Conservation (phyloP, 30 jellyfish, hydroid and myxozoan genomes). For the Catostylus mosaicus region DNA sequence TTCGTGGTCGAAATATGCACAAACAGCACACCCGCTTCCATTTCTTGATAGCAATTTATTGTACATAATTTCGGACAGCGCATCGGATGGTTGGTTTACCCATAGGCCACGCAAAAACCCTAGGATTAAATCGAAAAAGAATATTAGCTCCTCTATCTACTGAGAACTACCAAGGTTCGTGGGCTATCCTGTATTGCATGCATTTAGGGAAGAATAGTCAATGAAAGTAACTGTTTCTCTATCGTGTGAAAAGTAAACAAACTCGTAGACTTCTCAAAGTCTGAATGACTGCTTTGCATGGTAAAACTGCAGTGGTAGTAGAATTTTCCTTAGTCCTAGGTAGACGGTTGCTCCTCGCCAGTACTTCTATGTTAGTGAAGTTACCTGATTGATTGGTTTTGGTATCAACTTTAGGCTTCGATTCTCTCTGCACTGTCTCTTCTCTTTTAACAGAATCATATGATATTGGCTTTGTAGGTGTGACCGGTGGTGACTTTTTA, state of each 20-base stretch:
- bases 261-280: too few species aligned
- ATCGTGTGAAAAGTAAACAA: too few species aligned
- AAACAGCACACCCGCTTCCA: constrained; percentile 76
- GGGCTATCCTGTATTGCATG: too few species aligned
- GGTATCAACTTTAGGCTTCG: background rate
- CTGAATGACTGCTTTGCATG: too few species aligned
- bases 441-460: background rate
- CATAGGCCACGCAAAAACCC: constrained; percentile 46
- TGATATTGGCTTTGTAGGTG: background rate
- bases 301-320: too few species aligned
- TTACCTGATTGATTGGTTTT: background rate
- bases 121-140: background rate
- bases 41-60: constrained; percentile 43
- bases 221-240: too few species aligned
- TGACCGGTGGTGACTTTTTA: background rate
- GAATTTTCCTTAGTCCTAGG: too few species aligned
- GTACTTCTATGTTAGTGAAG: too few species aligned
- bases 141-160: too few species aligned
- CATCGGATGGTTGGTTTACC: constrained; percentile 20
- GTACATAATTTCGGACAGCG: constrained; percentile 41
- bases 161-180: too few species aligned
- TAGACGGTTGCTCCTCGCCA: too few species aligned
- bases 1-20: constrained; percentile 76
- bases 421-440: background rate
- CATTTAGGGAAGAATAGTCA: too few species aligned